Evolutionary conservation across 2,797 vertebrate species (phyloP).

Genomic region (Spinus pinus): DNA sequence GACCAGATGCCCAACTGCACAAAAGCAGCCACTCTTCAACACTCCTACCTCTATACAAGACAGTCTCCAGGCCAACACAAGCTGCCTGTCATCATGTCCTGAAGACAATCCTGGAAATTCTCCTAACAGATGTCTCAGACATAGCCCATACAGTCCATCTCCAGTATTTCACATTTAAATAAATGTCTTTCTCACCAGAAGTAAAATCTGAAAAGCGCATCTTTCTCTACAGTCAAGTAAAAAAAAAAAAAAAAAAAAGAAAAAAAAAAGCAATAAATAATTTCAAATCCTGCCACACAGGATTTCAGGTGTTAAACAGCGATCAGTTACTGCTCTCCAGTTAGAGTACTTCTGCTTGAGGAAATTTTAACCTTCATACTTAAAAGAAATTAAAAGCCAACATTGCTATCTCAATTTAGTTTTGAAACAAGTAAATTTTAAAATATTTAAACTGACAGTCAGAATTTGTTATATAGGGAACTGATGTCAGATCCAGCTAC

Average conservation of each 20-base stretch:
- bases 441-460: neutral
- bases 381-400: neutral
- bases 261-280: neutral
- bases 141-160: neutral
- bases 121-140: neutral
- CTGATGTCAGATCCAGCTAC: constrained; percentile 2
- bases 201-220: neutral
- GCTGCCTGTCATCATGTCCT: neutral
- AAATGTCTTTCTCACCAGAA: neutral
- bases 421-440: neutral
- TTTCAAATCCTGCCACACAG: neutral
- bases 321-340: neutral
- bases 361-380: neutral
- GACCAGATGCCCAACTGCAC: neutral
- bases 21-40: neutral
- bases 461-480: neutral
- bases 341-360: neutral
- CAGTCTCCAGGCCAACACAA: neutral
- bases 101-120: neutral
- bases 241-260: neutral
- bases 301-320: neutral
- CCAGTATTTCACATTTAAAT: neutral
- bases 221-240: neutral
- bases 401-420: neutral
- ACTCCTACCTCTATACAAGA: neutral